Base-by-base conservation (phyloP, 2,888 invertebrate species). In the Anoncus sp. region DNA sequence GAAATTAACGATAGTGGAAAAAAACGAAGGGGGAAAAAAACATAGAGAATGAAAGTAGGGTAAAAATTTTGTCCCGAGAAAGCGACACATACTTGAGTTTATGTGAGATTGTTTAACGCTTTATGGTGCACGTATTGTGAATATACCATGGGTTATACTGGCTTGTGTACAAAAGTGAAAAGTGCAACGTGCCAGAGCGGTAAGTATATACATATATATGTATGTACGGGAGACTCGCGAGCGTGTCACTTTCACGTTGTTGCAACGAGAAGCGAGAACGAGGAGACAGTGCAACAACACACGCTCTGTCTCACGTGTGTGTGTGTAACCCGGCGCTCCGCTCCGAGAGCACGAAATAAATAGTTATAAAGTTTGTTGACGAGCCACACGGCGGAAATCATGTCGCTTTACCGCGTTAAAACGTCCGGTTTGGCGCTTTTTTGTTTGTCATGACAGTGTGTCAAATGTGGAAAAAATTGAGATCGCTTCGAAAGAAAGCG, bases 241-340 rank as follows among this genome's bases (percentile, higher is more conserved):
- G 53, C 76, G 40, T 65, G 76, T 76, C 71, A 77, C 81, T 81
- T 81, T 81, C 79, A 79, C 81, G 71, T 76, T 53, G 70, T 47
- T 71, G 73, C 73, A 69, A 69, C 59, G 57, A 47, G 60, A 51
- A 45, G 47, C 45, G 53, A 20, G 40, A 57, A 67, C 53, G 27
- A 43, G 40, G 55, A 73, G 55, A 77, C 38, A 55, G 65, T 51
- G 66, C 22, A 66, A 43, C 22, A 66, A 43, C 14, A n/a, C 7
- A n/a, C 18, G 43, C 59, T n/a, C n/a, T 60, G 60, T 49, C 63
- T 49, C 63, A 6, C 14, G 10, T 27, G 10, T 27, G 47, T n/a
- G n/a, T n/a, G 10, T 45, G 49, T n/a, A 6, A 62, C 24, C 31
- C 18, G 24, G 27, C 10, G 16, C 12, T 3, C 12, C 24, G 45